Evolutionary conservation across 2,113 vertebrate genomes (phyloP).

Genomic region (Larimichthys crocea): DNA sequence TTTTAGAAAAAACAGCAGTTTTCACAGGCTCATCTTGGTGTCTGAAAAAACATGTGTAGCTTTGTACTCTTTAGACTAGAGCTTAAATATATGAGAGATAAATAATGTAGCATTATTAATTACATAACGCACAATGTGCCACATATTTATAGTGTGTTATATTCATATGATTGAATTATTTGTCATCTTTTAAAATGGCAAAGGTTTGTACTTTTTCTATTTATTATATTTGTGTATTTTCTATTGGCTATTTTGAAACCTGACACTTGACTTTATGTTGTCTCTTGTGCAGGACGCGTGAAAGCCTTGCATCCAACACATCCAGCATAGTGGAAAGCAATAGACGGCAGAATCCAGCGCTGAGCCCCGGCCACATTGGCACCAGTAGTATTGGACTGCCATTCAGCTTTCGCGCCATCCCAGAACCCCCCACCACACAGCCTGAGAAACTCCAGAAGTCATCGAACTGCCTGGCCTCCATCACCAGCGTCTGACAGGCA

Average conservation of each 20-base stretch:
- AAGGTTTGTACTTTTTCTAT: not conserved
- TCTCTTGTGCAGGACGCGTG: slow-evolving; percentile 89
- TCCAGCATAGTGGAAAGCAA: slow-evolving; percentile 99
- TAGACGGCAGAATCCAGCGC: slow-evolving; percentile 94
- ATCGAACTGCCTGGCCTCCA: slow-evolving; percentile 98
- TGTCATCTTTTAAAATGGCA: not conserved
- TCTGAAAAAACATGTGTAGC: not conserved
- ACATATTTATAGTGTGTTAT: not conserved
- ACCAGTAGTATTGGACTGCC: slow-evolving; percentile 87
- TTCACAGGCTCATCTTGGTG: not conserved
- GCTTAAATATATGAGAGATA: not conserved
- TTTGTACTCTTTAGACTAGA: not conserved
- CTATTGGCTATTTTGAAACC: not conserved
- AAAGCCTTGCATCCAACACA: slow-evolving; percentile 99
- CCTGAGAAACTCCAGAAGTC: slow-evolving; percentile 98
- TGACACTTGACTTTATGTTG: not conserved
- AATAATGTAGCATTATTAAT: not conserved
- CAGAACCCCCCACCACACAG: slow-evolving; percentile 90
- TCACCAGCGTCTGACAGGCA: slow-evolving; percentile 96
- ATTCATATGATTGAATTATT: not conserved
- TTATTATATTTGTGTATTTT: too few relatives aligned
- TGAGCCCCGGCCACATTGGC: slow-evolving; percentile 95
- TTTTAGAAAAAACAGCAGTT: not conserved
- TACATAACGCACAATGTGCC: not conserved
- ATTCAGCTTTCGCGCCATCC: slow-evolving; percentile 93